Evolutionary conservation across 2,888 invertebrate species (phyloP).

Genomic region (Sarcophaga rosellei): DNA sequence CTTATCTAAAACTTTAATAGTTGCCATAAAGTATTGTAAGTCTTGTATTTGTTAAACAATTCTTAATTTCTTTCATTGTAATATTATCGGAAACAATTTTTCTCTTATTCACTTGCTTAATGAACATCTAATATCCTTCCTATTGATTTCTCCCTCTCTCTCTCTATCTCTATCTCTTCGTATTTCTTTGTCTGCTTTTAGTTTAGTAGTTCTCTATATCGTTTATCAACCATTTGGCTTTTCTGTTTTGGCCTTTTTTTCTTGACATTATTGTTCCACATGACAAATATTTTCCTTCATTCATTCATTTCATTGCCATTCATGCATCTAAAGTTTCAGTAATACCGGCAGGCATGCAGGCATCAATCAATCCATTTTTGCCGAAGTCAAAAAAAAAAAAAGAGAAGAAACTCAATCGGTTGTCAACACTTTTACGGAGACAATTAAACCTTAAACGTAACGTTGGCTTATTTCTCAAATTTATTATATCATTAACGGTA

Average conservation of each 20-base stretch:
- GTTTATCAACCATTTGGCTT: not conserved
- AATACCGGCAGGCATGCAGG: conserved; percentile 21
- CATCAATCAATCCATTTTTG: conserved; percentile 39
- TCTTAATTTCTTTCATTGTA: too few relatives aligned
- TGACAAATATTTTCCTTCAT: conserved; percentile 62
- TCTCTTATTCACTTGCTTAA: too few relatives aligned
- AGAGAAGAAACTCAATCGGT: conserved; percentile 13
- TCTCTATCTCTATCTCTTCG: not conserved
- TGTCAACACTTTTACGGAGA: conserved; percentile 38
- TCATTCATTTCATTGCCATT: conserved; percentile 30
- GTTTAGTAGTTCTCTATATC: not conserved
- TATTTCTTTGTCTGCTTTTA: conserved; percentile 45
- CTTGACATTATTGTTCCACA: conserved; percentile 15
- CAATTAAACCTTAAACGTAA: conserved; percentile 19
- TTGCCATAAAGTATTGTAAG: too few relatives aligned
- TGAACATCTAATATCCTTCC: too few relatives aligned
- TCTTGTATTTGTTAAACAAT: too few relatives aligned
- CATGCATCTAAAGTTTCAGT: conserved; percentile 30
- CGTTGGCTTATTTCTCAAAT: not conserved
- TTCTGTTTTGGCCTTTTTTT: not conserved
- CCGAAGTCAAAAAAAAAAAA: not conserved
- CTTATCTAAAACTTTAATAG: too few relatives aligned
- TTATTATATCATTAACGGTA: not conserved
- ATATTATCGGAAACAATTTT: too few relatives aligned
- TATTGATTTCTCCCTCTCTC: too few relatives aligned